A percentile compares a stretch with the other conserved stretches of the same genome.
Conservation (phyloP, 2,888 invertebrate species). For the Synergus itoensis region DNA sequence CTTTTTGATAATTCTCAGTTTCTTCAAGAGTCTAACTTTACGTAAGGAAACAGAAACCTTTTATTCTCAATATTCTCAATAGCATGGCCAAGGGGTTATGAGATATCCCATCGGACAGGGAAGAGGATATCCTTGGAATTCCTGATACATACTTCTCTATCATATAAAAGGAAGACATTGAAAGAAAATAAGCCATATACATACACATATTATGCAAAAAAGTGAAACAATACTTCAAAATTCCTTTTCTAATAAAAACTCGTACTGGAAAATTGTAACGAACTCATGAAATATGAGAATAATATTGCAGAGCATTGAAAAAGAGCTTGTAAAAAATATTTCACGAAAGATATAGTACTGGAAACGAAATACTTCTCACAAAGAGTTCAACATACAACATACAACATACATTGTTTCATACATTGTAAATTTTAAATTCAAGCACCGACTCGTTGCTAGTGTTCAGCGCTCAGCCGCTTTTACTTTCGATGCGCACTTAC, state of each 20-base stretch:
- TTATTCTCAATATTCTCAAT: not conserved
- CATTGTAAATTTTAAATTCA: not conserved
- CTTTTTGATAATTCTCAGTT: not conserved
- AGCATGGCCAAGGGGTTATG: not conserved
- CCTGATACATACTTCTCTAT: not conserved
- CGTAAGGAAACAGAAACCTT: not conserved
- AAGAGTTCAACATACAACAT: too few relatives aligned
- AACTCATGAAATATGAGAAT: too few relatives aligned
- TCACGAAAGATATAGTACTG: too few relatives aligned
- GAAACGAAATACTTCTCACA: too few relatives aligned
- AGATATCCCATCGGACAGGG: not conserved
- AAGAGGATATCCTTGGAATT: slow-evolving; percentile 2
- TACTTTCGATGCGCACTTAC: slow-evolving; percentile 14
- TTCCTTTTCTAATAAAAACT: too few relatives aligned
- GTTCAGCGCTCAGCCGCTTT: not conserved
- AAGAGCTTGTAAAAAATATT: too few relatives aligned
- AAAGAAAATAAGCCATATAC: too few relatives aligned
- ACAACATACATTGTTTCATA: not conserved
- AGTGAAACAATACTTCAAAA: not conserved
- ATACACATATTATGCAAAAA: not conserved
- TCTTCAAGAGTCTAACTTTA: not conserved
- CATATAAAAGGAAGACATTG: not conserved
- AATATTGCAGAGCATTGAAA: too few relatives aligned
- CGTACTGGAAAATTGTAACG: too few relatives aligned
- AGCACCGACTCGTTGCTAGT: not conserved